A percentile compares a stretch with the other conserved stretches of the same genome.
phyloP scores from a whole-genome alignment of 1,140 invertebrate species.

The Helicoverpa armigera region DNA sequence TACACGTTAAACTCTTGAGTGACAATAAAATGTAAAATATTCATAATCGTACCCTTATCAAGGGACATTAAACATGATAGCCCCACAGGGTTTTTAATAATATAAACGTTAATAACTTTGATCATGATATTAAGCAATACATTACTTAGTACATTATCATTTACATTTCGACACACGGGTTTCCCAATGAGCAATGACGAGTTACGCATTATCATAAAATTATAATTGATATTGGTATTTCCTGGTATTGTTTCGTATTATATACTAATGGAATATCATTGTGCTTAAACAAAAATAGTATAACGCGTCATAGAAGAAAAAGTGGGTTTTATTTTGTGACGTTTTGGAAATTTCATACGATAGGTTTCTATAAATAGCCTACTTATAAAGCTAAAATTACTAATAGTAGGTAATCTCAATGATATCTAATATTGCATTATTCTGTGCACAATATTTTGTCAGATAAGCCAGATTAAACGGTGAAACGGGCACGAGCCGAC shows the following conservation, averaged over 20 bases:
- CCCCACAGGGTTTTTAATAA: background rate
- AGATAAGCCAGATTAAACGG: background rate
- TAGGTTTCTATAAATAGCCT: too few species aligned
- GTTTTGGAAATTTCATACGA: background rate
- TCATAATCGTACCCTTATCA: too few species aligned
- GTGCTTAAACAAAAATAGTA: too few species aligned
- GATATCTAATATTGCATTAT: too few species aligned
- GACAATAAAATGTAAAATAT: too few species aligned
- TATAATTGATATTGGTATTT: constrained; percentile 6
- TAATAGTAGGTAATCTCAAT: too few species aligned
- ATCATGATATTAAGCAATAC: background rate
- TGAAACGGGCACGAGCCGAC: background rate
- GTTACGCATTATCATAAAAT: background rate
- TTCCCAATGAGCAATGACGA: background rate
- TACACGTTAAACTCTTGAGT: too few species aligned
- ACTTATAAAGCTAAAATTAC: too few species aligned
- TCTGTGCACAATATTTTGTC: background rate
- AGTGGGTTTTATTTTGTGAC: background rate
- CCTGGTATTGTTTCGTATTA: background rate
- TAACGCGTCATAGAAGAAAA: background rate
- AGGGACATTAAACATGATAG: too few species aligned
- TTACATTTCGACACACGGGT: background rate
- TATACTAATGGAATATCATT: background rate
- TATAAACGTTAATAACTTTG: background rate
- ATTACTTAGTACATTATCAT: background rate